Conservation (phyloP, 2,113 vertebrate genomes). For the Elanoides forficatus region DNA sequence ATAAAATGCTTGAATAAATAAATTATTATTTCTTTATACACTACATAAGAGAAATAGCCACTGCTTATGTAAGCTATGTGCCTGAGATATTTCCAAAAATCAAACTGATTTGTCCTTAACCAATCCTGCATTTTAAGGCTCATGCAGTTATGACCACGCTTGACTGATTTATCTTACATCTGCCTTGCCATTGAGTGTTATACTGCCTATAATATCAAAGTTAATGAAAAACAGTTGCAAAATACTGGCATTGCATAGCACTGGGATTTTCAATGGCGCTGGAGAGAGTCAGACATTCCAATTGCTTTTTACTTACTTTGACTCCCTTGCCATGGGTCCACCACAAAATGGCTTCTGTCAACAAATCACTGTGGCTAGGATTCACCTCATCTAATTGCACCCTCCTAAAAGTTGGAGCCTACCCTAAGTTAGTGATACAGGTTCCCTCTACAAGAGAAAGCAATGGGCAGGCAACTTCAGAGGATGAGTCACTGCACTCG, state of each 20-base stretch:
- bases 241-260: not conserved
- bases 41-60: not conserved
- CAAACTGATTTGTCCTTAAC: not conserved
- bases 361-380: not conserved
- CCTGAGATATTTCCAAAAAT: not conserved
- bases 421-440: not conserved
- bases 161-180: not conserved
- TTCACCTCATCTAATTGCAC: not conserved
- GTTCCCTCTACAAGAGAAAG: not conserved
- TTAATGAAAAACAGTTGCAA: not conserved
- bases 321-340: not conserved
- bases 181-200: not conserved
- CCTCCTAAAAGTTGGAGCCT: not conserved
- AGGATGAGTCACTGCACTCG: not conserved
- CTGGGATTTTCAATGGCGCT: not conserved
- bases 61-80: not conserved
- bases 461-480: not conserved
- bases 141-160: not conserved
- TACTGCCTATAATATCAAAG: not conserved
- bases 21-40: not conserved
- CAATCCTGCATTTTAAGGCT: not conserved
- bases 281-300: not conserved
- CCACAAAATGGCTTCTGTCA: not conserved
- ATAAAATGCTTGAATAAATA: not conserved
- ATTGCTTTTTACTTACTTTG: not conserved